Base-by-base conservation (phyloP, 2,888 invertebrate species). In the Tachina grossa region DNA sequence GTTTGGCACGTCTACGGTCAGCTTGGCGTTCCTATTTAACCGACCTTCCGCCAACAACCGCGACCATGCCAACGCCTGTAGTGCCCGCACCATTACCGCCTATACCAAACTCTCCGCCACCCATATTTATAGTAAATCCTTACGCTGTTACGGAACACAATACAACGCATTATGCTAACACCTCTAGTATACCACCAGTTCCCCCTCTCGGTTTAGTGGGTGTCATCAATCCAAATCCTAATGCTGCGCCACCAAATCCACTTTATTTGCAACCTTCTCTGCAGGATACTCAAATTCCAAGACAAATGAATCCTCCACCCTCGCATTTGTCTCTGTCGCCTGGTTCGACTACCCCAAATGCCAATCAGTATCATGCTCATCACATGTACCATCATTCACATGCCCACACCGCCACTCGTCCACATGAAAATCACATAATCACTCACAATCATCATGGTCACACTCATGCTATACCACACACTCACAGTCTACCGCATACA, bases 381-480 rank as follows among this genome's bases (percentile, higher is more conserved):
- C 77, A 83, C 45, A 83, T 87, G 77, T 84, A 87, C 63, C 84
- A 85, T 55, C 86, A 86, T 77, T 68, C 80, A 16, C 79, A 75
- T 68, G 81, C 80, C 65, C 47, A 87, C 45, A 71, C 85, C 1
- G 43, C 80, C 1, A 65, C 84, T n/a, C 87, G 77, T 22, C 78
- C 87, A 9, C 79, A 80, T 31, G 80, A 84, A 45, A 87, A 49
- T 80, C 76, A 84, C 51, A 79, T 82, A 63, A 83, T 84, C 51
- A 84, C 82, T 9, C 81, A 75, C 19, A 85, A 84, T 63, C 85
- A 81, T 76, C 86, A 81, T 75, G 87, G 84, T 4, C 87, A 87
- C 63, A 66, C 77, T 10, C 82, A 85, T 66, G 88, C 89, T 1
- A 90, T 91, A 16, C 89, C 91, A 9, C 88, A 89, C 77, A 90